phyloP scores from a whole-genome alignment of 1,140 invertebrate species.

The Venturia canescens region DNA sequence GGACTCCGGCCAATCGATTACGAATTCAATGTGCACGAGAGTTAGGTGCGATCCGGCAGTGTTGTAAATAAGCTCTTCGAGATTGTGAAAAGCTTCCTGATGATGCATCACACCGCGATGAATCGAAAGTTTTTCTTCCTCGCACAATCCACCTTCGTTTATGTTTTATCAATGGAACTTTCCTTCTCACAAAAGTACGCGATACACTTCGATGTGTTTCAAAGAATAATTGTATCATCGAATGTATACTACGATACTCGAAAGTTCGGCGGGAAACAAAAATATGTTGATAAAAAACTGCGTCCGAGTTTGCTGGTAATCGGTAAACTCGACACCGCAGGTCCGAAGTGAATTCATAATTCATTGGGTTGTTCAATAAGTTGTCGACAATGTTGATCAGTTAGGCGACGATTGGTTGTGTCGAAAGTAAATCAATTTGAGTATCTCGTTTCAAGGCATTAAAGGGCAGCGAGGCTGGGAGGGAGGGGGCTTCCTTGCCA shows the following conservation, averaged over 20 bases:
- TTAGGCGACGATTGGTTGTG: background rate
- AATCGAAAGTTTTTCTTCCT: background rate
- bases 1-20: slow-evolving; percentile 39
- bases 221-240: too few species aligned
- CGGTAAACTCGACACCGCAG: too few species aligned
- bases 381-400: too few species aligned
- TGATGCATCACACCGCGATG: background rate
- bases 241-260: too few species aligned
- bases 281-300: too few species aligned
- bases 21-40: slow-evolving; percentile 28
- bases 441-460: slow-evolving; percentile 27
- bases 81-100: slow-evolving; percentile 22
- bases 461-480: background rate
- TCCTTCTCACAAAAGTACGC: too few species aligned
- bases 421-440: slow-evolving; percentile 64
- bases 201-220: too few species aligned
- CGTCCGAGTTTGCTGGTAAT: too few species aligned
- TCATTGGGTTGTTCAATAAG: too few species aligned
- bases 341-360: too few species aligned
- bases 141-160: too few species aligned
- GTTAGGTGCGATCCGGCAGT: background rate
- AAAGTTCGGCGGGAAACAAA: background rate
- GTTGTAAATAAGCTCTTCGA: slow-evolving; percentile 2
- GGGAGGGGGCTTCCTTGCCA: slow-evolving; percentile 60
- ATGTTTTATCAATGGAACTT: too few species aligned